phyloP scores from a whole-genome alignment of 1,140 invertebrate genomes.

The Halesus radiatus region DNA sequence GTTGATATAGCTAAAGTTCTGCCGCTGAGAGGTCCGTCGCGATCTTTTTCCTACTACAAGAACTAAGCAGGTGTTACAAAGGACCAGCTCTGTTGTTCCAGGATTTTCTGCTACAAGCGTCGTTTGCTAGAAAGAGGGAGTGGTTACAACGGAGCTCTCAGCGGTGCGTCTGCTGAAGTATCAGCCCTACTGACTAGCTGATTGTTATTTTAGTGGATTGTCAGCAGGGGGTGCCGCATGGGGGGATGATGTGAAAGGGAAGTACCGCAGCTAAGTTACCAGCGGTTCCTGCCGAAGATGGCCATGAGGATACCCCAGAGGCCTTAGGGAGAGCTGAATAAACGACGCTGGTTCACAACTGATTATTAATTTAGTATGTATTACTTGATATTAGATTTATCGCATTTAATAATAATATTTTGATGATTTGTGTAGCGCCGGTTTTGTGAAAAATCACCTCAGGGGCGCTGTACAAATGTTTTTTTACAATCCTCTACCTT shows the following conservation, averaged over 20 bases:
- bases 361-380: slow-evolving; percentile 15
- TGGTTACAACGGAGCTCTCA: not conserved
- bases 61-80: too few species aligned
- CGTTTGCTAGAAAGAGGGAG: too few species aligned
- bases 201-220: slow-evolving; percentile 22
- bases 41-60: too few species aligned
- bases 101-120: too few species aligned
- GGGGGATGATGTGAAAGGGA: not conserved
- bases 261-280: not conserved
- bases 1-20: too few species aligned
- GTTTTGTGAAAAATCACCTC: too few species aligned
- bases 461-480: too few species aligned
- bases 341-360: not conserved
- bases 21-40: too few species aligned
- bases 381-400: not conserved
- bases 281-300: not conserved
- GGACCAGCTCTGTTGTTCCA: too few species aligned
- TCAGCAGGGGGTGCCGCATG: not conserved
- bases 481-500: too few species aligned
- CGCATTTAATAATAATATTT: too few species aligned
- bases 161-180: not conserved
- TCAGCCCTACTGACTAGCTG: not conserved
- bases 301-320: not conserved
- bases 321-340: slow-evolving; percentile 17
- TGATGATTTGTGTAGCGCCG: too few species aligned